Evolutionary conservation across 2,888 invertebrate species (phyloP).

Genomic region (Malachius bipustulatus): DNA sequence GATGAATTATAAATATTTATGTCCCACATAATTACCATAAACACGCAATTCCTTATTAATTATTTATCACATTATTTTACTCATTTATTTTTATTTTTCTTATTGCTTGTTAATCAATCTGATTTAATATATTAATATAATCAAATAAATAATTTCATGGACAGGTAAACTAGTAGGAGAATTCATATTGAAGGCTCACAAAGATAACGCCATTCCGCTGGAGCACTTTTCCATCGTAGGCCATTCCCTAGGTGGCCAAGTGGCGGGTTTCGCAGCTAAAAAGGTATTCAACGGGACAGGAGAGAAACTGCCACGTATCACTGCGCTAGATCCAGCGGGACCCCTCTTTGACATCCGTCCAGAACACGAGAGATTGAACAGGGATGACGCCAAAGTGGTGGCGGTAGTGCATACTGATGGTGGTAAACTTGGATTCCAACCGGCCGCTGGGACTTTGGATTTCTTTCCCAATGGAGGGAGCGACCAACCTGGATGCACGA

Average conservation of each 20-base stretch:
- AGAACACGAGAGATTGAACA: constrained; percentile 10
- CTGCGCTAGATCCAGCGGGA: constrained; percentile 28
- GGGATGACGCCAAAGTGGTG: constrained; percentile 26
- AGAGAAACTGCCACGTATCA: constrained; percentile 22
- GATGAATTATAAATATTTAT: no score
- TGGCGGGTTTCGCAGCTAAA: constrained; percentile 25
- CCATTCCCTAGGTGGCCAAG: constrained; percentile 27
- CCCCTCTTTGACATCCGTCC: constrained; percentile 13
- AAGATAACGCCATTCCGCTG: constrained; percentile 21
- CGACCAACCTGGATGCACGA: constrained; percentile 27
- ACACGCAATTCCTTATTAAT: no score
- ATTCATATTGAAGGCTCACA: constrained; percentile 21
- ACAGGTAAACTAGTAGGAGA: constrained; percentile 23
- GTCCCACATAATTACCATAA: no score
- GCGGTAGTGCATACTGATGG: constrained; percentile 28
- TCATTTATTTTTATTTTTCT: no score
- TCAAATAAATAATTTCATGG: not conserved
- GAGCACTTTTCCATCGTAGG: constrained; percentile 24
- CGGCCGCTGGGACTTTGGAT: constrained; percentile 26
- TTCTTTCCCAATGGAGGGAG: constrained; percentile 30
- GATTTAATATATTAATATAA: no score
- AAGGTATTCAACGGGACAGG: constrained; percentile 19
- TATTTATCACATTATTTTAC: no score
- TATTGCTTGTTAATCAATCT: no score
- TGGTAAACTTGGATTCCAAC: constrained; percentile 24